Evolutionary conservation across 1,140 invertebrate species (phyloP), one percentile per base, ranked within the genome.

Genomic region (Neodiprion pinetum): DNA sequence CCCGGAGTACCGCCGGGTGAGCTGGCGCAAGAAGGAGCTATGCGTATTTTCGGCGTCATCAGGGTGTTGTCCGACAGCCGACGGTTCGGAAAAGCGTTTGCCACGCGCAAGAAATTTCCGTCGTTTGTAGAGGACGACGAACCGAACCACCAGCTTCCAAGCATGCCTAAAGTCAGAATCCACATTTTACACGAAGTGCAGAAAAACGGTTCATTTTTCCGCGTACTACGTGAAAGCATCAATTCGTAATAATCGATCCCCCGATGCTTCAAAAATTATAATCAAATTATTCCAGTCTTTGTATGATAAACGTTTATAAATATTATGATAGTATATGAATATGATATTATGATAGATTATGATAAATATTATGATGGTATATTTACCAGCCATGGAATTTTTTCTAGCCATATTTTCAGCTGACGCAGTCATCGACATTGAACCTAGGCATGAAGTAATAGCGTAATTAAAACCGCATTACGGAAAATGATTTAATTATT

Each of bases 61-160:
- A 97, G 88, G 28, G 95, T 96, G 87, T 97, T 97, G 87, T 98
- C 96, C 5, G 96, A 97, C 28, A 97, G 91, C 50, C 96, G 93
- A 69, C 96, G 92, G 83, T 93, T 96, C 21, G 95, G 93, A 83
- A 95, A 95, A 5, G 93, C 92, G 81, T 93, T 95, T 61, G 92
- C 91, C 3, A 97, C 96, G 66, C 95, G 91, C 81, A 97, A 89
- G 88, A 96, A 95, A 87, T 97, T 96, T 82, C 93, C 94, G 83
- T 97, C 96, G 23, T 94, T 94, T 48, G 94, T 93, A 23, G 94
- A 94, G 0, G 94, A 92, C 1, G 93, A 92, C 77, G 90, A 91
- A 74, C 91, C 91, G 77, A 93, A 93, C 91, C 91, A 95, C 92
- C 94, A 95, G 73, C 92, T 91, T 50, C 92, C 93, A 76, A 95